These are phyloP conservation scores for Eumaeus atala DNA, from an alignment of 1,140 invertebrate species.

Conservation along the genomic window DNA sequence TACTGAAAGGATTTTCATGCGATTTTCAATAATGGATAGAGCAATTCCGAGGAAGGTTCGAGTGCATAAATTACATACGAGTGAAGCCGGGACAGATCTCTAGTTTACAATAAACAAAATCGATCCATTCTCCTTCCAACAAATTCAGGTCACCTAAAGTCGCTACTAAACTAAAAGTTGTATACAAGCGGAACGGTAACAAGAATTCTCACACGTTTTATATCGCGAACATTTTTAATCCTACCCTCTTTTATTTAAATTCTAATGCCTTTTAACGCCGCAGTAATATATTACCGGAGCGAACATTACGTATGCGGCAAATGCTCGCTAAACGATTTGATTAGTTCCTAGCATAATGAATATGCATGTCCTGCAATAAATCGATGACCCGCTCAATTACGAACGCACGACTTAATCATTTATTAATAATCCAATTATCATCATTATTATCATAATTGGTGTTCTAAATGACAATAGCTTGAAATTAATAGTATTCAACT, in stretches of 20 bases:
- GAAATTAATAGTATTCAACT: not conserved
- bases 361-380: constrained; percentile 10
- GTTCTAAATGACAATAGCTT: not conserved
- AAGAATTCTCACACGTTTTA: no score
- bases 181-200: no score
- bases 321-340: constrained; percentile 9
- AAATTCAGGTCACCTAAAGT: no score
- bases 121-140: no score
- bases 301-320: constrained; percentile 8
- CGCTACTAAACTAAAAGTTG: no score
- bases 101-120: no score
- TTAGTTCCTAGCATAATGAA: constrained; percentile 11
- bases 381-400: constrained; percentile 1
- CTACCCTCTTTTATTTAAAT: constrained; percentile 8
- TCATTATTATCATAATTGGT: not conserved
- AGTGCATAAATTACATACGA: no score
- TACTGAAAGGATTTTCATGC: no score
- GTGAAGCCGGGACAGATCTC: no score
- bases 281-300: constrained; percentile 3
- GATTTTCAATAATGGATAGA: no score
- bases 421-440: constrained; percentile 1
- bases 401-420: constrained; percentile 1
- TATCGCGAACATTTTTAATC: not conserved
- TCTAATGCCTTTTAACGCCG: constrained; percentile 1
- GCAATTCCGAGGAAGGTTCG: no score